Conservation (phyloP, 2,113 vertebrate genomes). For the Callospermophilus lateralis region DNA sequence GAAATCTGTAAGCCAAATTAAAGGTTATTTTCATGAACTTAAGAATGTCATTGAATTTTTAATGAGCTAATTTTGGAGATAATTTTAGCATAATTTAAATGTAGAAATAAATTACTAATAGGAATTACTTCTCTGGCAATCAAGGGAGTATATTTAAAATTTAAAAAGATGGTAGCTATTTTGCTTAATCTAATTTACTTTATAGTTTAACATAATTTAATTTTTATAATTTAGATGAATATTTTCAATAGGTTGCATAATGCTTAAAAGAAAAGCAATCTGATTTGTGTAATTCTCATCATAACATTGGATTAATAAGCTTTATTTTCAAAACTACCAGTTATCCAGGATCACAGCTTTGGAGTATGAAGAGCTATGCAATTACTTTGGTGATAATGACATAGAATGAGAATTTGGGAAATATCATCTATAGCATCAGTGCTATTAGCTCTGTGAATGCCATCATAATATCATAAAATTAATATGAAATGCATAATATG, state of each 20-base stretch:
- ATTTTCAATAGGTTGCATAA: not conserved
- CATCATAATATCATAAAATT: not conserved
- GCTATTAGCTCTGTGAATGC: no score
- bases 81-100: not conserved
- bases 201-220: not conserved
- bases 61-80: not conserved
- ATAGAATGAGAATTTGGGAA: not conserved
- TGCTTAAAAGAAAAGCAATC: not conserved
- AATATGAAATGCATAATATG: not conserved
- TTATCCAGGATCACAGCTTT: not conserved
- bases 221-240: not conserved
- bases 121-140: not conserved
- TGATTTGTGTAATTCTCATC: not conserved
- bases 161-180: not conserved
- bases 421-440: accelerated
- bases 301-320: not conserved
- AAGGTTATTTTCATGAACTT: not conserved
- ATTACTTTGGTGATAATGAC: not conserved
- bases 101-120: not conserved
- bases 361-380: not conserved
- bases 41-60: not conserved
- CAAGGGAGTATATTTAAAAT: not conserved
- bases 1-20: not conserved
- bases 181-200: not conserved
- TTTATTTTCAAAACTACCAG: not conserved